Percentiles rank a stretch among this genome's conserved stretches.
These are phyloP conservation scores for Dolichotis patagonum DNA, from an alignment of 2,113 vertebrate genomes.

Conservation along the genomic window DNA sequence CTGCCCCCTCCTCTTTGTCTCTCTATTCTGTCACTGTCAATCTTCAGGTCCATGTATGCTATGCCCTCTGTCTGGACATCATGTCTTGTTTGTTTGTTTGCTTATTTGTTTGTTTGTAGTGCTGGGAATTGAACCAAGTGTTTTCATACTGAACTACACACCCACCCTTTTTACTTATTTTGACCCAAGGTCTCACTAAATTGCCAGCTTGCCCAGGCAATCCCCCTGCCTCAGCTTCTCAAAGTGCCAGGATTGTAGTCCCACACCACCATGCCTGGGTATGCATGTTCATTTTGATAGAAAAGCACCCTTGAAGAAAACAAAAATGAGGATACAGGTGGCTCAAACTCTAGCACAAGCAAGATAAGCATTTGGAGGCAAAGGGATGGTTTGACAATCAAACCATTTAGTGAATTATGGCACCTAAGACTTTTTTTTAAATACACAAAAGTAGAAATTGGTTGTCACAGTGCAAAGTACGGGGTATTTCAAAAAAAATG, in stretches of 20 bases:
- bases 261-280: no score
- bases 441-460: slow-evolving; percentile 43
- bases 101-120: background rate
- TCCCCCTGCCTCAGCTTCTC: background rate
- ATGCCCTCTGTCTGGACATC: background rate
- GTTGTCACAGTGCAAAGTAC: background rate
- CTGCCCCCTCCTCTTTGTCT: no score
- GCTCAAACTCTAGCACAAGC: background rate
- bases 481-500: slow-evolving; percentile 35
- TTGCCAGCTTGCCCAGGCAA: background rate
- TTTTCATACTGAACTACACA: background rate
- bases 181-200: background rate
- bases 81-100: background rate
- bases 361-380: slow-evolving; percentile 4
- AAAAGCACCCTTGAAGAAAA: background rate
- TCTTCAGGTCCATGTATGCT: background rate
- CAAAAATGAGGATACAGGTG: background rate
- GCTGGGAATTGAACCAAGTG: background rate
- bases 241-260: background rate
- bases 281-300: background rate
- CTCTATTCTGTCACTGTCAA: no score
- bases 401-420: background rate
- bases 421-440: background rate
- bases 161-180: background rate
- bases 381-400: background rate